phyloP scores from a whole-genome alignment of 2,888 invertebrate genomes.

The Schrankia costaestrigalis region DNA sequence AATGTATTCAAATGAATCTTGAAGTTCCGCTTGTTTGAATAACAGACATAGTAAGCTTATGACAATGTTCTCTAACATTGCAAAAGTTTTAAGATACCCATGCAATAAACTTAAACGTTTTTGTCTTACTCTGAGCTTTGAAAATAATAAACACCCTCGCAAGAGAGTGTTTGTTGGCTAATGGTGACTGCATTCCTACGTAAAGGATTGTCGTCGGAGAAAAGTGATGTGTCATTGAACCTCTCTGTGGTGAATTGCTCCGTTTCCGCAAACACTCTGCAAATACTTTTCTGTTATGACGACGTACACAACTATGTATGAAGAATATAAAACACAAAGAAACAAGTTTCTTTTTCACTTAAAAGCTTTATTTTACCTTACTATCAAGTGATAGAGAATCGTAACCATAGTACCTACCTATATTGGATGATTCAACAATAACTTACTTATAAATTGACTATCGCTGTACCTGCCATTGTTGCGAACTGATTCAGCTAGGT shows the following conservation, averaged over 20 bases:
- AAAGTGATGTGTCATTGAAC: constrained; percentile 68
- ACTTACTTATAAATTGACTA: constrained; percentile 32
- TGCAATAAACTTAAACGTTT: constrained; percentile 21
- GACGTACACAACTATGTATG: too few species aligned
- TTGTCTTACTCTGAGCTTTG: constrained; percentile 33
- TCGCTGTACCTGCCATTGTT: constrained; percentile 42
- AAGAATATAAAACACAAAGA: constrained; percentile 6
- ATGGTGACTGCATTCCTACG: constrained; percentile 59
- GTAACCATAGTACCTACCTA: too few species aligned
- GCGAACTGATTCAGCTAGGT: constrained; percentile 59
- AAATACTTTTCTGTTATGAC: constrained; percentile 55
- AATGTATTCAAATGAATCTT: too few species aligned
- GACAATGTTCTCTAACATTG: too few species aligned
- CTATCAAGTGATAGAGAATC: too few species aligned
- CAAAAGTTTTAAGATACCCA: too few species aligned
- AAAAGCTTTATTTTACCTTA: too few species aligned
- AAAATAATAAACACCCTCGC: constrained; percentile 37
- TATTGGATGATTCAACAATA: too few species aligned
- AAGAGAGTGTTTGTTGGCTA: constrained; percentile 30
- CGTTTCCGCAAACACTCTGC: constrained; percentile 57
- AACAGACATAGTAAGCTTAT: too few species aligned
- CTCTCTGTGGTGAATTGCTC: constrained; percentile 57
- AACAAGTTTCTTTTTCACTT: too few species aligned
- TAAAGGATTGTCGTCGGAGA: constrained; percentile 48
- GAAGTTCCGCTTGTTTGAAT: too few species aligned